phyloP scores from a whole-genome alignment of 2,888 invertebrate species.

The Linnaemya tessellans region DNA sequence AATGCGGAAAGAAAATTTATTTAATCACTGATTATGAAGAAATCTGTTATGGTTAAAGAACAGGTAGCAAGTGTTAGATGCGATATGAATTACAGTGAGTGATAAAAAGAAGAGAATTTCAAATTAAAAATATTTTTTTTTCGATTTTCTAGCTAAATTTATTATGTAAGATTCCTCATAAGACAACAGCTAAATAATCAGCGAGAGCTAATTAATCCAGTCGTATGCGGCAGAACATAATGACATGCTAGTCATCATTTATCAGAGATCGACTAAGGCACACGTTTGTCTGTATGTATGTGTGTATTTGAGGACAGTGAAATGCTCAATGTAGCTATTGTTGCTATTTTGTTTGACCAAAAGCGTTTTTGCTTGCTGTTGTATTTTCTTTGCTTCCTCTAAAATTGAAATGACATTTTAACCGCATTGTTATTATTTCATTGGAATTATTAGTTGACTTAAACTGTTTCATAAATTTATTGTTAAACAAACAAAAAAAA shows the following conservation, averaged over 20 bases:
- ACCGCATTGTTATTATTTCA: constrained; percentile 53
- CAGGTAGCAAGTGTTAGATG: constrained; percentile 29
- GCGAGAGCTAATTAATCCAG: too few species aligned
- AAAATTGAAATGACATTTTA: constrained; percentile 57
- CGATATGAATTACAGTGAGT: constrained; percentile 12
- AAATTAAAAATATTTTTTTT: too few species aligned
- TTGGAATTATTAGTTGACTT: constrained; percentile 26
- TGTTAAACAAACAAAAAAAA: neutral
- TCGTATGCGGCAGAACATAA: too few species aligned
- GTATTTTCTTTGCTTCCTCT: constrained; percentile 20
- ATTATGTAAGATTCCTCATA: too few species aligned
- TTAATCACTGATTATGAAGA: constrained; percentile 25
- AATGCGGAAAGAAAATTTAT: neutral
- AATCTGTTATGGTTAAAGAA: constrained; percentile 21
- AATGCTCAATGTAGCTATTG: neutral
- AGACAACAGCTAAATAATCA: too few species aligned
- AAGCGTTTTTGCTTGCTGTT: neutral
- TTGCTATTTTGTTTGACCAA: neutral
- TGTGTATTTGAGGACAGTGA: neutral
- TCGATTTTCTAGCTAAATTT: too few species aligned
- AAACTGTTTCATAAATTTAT: neutral
- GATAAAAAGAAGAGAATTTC: neutral
- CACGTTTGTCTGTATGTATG: neutral
- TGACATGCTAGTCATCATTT: neutral
- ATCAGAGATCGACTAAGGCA: neutral